Evolutionary conservation across 2,888 invertebrate species (phyloP), one percentile per base, ranked within the genome.

Genomic region (Lottia gigantea): DNA sequence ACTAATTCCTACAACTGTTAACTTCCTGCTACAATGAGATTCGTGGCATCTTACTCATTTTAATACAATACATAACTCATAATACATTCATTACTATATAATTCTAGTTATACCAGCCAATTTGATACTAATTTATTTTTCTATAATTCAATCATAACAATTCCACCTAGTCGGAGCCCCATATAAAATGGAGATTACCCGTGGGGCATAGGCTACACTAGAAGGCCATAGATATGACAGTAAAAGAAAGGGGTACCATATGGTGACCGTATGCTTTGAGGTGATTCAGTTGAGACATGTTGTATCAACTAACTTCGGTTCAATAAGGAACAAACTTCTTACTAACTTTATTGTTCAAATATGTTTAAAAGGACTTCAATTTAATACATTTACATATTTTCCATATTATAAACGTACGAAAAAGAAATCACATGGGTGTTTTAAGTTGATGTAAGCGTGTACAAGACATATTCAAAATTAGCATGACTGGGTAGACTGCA

Each of bases 321-420:
- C 55, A 55, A 55, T 55, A 19, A 55, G 55, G 55, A 55, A 55
- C 55, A 55, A 55, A 55, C 55, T 55, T 55, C 55, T 55, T 23
- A 55, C 55, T 23, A 55, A 19, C 23, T 55, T 23, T 14, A 55
- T 55, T 55, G n/a, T 55, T 55, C 23, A 55, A 55, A 55, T 55
- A 19, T 55, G 8, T 55, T 55, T 55, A 14, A 40, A 40, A 40
- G 40, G 40, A 40, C 40, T 40, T 40, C 40, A 40, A 40, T 40
- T 40, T 40, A 40, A 40, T 40, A 40, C 40, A 40, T 40, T 40
- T 40, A 40, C 40, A 40, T 40, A 40, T 40, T 40, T 40, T 40
- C 40, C 11, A 40, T 40, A 40, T 40, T 40, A 40, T 8, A 40
- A 31, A 40, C 40, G 40, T 40, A 40, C 7, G 40, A 40, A 40